Percentiles rank a stretch among this genome's conserved stretches.
Conservation (phyloP, 2,888 invertebrate genomes). For the Cephus rjabovi region DNA sequence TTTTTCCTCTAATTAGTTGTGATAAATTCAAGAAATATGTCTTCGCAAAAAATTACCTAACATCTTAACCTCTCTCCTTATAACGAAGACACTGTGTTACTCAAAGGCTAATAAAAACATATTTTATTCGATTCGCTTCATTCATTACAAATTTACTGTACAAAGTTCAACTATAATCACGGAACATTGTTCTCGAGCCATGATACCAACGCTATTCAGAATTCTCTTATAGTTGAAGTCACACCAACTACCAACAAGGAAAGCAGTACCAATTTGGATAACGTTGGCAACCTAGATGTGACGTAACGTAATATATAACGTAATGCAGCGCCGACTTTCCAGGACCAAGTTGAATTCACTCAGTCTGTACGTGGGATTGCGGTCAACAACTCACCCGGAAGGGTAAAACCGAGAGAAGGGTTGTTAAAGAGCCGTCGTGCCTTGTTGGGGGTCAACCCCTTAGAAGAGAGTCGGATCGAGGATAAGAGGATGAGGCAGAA, state of each 20-base stretch:
- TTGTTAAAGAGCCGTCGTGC: slow-evolving; percentile 33
- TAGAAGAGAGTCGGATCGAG: slow-evolving; percentile 10
- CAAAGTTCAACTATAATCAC: neutral
- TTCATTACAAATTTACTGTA: neutral
- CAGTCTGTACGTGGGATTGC: slow-evolving; percentile 41
- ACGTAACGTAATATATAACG: slow-evolving; percentile 1
- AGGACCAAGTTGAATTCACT: slow-evolving; percentile 1
- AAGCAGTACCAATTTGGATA: slow-evolving; percentile 22
- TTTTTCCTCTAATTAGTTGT: too few species aligned
- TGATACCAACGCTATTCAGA: neutral
- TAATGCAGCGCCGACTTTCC: neutral
- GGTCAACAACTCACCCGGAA: slow-evolving; percentile 45
- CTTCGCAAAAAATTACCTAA: neutral
- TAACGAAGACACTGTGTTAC: neutral
- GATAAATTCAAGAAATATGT: too few species aligned
- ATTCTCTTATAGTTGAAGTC: neutral
- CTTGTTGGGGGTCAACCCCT: slow-evolving; percentile 2
- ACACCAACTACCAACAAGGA: neutral
- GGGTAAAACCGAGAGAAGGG: slow-evolving; percentile 33
- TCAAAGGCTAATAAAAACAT: neutral
- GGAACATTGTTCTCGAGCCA: neutral
- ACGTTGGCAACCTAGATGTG: slow-evolving; percentile 9
- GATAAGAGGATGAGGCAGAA: slow-evolving; percentile 2
- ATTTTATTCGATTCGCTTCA: neutral
- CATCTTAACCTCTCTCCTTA: neutral